A percentile compares a stretch with the other conserved stretches of the same genome.
These are phyloP conservation scores for Pseudoatta argentina DNA, from an alignment of 1,140 invertebrate genomes.

Conservation along the genomic window DNA sequence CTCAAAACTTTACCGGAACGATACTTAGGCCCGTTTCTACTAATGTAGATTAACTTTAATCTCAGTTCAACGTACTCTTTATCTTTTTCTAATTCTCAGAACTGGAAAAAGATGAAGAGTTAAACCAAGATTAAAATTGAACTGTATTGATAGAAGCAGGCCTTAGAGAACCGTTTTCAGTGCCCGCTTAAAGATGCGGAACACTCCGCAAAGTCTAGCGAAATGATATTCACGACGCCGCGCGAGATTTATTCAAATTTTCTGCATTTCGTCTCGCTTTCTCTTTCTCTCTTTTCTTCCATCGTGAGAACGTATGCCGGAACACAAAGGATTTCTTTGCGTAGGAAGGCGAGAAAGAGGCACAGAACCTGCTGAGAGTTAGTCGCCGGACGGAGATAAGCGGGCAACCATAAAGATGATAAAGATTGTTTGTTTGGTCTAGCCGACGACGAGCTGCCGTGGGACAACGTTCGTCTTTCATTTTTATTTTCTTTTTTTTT, in stretches of 20 bases:
- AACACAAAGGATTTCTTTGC: slow-evolving; percentile 77
- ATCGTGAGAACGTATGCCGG: slow-evolving; percentile 65
- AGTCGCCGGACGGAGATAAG: slow-evolving; percentile 73
- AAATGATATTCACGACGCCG: slow-evolving; percentile 70
- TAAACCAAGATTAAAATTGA: no score
- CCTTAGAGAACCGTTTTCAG: slow-evolving; percentile 38
- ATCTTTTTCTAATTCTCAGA: no score
- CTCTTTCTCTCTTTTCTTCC: slow-evolving; percentile 47
- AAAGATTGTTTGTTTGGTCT: slow-evolving; percentile 82
- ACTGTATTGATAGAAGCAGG: no score
- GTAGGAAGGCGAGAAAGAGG: slow-evolving; percentile 64
- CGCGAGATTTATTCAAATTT: slow-evolving; percentile 74
- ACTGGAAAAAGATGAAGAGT: no score
- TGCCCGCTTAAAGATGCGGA: slow-evolving; percentile 27
- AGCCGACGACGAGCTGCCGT: slow-evolving; percentile 67
- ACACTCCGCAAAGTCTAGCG: slow-evolving; percentile 37
- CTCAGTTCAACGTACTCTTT: no score
- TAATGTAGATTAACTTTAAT: no score
- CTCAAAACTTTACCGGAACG: slow-evolving; percentile 44
- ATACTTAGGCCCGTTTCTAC: not conserved
- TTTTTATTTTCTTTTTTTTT: slow-evolving; percentile 33
- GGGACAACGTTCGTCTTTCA: slow-evolving; percentile 61
- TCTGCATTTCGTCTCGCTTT: slow-evolving; percentile 1
- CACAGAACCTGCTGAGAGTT: slow-evolving; percentile 62
- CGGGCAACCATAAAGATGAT: slow-evolving; percentile 74